Base-by-base conservation (phyloP, 2,888 invertebrate species). In the Callyntrura guangdongensis region DNA sequence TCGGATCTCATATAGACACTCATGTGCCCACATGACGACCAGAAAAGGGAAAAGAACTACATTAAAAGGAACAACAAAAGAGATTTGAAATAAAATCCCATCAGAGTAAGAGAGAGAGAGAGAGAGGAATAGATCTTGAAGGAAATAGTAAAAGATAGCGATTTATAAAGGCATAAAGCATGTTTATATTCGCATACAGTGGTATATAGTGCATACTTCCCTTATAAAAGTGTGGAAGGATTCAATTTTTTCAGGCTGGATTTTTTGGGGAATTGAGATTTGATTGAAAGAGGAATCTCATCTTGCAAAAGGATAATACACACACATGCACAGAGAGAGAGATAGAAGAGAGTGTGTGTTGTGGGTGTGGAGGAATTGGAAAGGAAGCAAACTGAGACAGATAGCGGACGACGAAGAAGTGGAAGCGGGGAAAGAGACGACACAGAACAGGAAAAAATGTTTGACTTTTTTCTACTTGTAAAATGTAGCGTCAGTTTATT, bases 81-180 rank as follows among this genome's bases (percentile, higher is more conserved):
- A 91, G 91, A 91, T 91, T 91, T 91, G 87, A 91, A 91, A 91
- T 86, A 91, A 91, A 91, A 91, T 91, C 91, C 91, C 91, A 91
- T 91, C 91, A 91, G 87, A 87, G 86, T 56, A 72, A 56, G 36
- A n/a, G 22, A 85, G 85, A 61, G 69, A 56, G 56, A 56, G 56
- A 56, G 56, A 83, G 85, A 86, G 89, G 86, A 91, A 91, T 91
- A 91, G 81, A 91, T 91, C 91, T 86, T 83, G 25, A 67, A 91
- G 91, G 87, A 87, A 91, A 74, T 74, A 83, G 82, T 87, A 64
- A 47, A 72, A 87, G 91, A 91, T 87, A 83, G 77, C 77, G 87
- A 59, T 86, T 86, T 86, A 36, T 74, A 85, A 27, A 36, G 67
- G 14, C 67, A 64, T 87, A 53, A 72, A 6, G 72, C 20, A 45